These are phyloP conservation scores for Sorex araneus DNA, from an alignment of 2,113 vertebrate genomes.

Conservation along the genomic window DNA sequence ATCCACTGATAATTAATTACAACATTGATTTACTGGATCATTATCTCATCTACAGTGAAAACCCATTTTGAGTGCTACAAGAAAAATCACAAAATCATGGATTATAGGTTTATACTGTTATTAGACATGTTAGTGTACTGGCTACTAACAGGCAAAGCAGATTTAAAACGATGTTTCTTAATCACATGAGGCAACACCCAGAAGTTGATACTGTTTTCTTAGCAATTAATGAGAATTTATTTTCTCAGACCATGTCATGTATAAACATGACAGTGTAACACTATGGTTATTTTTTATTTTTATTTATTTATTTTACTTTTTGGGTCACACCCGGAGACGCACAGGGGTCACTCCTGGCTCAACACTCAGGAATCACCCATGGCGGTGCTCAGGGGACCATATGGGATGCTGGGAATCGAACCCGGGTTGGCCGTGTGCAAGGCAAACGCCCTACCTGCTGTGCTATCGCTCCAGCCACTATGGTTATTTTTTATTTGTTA, in stretches of 20 bases:
- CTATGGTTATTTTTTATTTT: not conserved
- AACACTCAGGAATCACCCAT: too few species aligned
- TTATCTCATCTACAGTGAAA: not conserved
- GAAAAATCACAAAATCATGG: not conserved
- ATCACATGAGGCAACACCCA: not conserved
- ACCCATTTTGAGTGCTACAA: not conserved
- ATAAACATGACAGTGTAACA: accelerated
- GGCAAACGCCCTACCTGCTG: too few species aligned
- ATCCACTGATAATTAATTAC: not conserved
- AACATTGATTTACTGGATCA: not conserved
- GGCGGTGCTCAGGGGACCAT: too few species aligned
- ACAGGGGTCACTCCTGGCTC: too few species aligned
- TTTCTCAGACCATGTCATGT: not conserved
- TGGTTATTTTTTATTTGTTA: not conserved
- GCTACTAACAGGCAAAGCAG: not conserved
- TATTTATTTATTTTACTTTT: not conserved
- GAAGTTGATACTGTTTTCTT: not conserved
- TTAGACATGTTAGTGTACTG: not conserved
- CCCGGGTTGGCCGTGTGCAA: too few species aligned
- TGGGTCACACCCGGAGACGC: too few species aligned
- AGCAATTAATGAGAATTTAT: not conserved
- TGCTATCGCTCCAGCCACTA: too few species aligned
- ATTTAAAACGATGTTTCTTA: not conserved
- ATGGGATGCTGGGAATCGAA: too few species aligned
- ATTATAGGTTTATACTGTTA: not conserved